Conservation (phyloP, 2,113 vertebrate species). For the Glaucomys volans region DNA sequence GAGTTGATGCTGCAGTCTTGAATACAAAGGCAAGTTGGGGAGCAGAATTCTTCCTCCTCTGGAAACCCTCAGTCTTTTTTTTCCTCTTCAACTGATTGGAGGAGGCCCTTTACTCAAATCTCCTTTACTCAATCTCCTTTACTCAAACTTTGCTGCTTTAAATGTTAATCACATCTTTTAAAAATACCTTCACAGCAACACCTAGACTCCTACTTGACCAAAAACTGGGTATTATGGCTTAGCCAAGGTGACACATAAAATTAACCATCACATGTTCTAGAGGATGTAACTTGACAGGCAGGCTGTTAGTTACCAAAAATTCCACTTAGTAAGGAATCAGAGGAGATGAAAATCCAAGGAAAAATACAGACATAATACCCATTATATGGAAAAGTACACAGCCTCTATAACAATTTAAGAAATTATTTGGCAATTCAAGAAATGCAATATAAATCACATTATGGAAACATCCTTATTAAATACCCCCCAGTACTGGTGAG, state of each 20-base stretch:
- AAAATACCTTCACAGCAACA: neutral
- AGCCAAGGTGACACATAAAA: neutral
- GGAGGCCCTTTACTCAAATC: neutral
- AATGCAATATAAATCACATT: neutral
- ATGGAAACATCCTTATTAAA: neutral
- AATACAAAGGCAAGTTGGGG: neutral
- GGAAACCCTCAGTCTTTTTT: neutral
- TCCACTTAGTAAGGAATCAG: neutral
- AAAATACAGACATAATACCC: neutral
- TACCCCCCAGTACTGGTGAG: too few relatives aligned
- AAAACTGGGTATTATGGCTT: neutral
- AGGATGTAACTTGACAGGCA: neutral
- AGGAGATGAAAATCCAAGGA: neutral
- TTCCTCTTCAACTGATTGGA: neutral
- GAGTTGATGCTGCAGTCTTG: neutral
- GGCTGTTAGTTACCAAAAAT: neutral
- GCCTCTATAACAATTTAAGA: neutral
- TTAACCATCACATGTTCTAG: neutral
- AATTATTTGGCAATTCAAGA: neutral
- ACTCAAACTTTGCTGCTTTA: neutral
- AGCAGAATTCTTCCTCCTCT: neutral
- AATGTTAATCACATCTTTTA: neutral
- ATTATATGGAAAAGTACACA: neutral
- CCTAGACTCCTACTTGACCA: neutral
- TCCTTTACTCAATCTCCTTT: neutral